Percentiles rank a stretch among this genome's conserved stretches.
Evolutionary conservation across 2,888 invertebrate species (phyloP).

Genomic region (Xanthorhoe designata): DNA sequence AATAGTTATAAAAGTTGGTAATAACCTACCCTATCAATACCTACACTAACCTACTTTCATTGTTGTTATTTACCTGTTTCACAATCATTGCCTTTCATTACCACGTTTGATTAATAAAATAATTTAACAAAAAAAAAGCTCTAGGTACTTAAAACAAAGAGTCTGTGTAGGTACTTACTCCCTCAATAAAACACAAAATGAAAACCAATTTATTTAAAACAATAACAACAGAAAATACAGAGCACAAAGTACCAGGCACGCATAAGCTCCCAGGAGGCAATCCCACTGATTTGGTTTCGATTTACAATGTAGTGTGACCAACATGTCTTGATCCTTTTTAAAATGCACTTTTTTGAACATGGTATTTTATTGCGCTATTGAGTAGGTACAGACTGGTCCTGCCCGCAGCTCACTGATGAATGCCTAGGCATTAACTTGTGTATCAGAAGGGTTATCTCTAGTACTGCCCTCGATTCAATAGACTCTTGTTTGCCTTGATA

Average conservation of each 20-base stretch:
- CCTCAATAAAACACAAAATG: conserved; percentile 51
- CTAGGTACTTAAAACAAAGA: no score
- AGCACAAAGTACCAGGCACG: conserved; percentile 56
- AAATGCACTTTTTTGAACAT: background rate
- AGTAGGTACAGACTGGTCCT: conserved; percentile 12
- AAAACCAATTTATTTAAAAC: conserved; percentile 38
- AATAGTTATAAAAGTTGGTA: no score
- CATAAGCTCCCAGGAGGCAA: conserved; percentile 45
- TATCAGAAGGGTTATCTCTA: conserved; percentile 41
- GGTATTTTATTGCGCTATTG: background rate
- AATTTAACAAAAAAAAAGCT: no score
- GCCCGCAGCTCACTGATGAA: conserved; percentile 19
- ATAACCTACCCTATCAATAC: no score
- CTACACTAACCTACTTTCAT: no score
- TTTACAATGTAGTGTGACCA: conserved; percentile 42
- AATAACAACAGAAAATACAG: conserved; percentile 39
- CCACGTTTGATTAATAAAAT: no score
- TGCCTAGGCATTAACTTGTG: conserved; percentile 22
- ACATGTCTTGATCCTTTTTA: conserved; percentile 60
- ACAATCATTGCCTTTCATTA: no score
- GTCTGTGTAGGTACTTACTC: background rate
- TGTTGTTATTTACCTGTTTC: no score
- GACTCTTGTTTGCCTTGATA: conserved; percentile 34
- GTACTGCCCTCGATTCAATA: conserved; percentile 22
- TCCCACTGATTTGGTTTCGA: conserved; percentile 13